These are phyloP conservation scores for Drosophila kambysellisi DNA, from an alignment of 2,888 invertebrate species.

Conservation along the genomic window DNA sequence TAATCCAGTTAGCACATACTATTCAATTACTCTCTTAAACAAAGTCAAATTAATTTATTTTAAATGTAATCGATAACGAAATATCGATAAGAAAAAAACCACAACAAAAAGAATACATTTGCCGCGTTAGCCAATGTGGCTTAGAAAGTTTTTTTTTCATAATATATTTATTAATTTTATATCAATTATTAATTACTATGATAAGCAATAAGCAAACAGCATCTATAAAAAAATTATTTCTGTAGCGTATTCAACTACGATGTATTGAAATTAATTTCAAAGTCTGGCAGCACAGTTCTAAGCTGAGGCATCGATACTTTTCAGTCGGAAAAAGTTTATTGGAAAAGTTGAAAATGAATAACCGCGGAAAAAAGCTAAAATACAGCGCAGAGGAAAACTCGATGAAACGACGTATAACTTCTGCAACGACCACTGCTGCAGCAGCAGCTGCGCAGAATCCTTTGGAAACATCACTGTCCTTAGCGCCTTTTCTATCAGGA, in stretches of 20 bases:
- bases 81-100: not conserved
- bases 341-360: too few species aligned
- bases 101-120: not conserved
- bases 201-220: not conserved
- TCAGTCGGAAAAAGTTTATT: not conserved
- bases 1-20: not conserved
- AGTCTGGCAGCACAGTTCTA: slow-evolving; percentile 1
- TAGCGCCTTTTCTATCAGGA: too few species aligned
- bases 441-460: not conserved
- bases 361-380: rapidly evolving
- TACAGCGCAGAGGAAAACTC: not conserved
- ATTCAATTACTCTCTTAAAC: not conserved
- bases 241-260: not conserved
- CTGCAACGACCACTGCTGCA: not conserved
- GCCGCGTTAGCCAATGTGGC: not conserved
- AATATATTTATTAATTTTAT: not conserved
- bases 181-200: not conserved
- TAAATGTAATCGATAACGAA: not conserved
- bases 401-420: not conserved
- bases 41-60: not conserved
- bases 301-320: not conserved
- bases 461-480: not conserved
- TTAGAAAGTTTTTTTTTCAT: not conserved
- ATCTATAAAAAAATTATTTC: not conserved
- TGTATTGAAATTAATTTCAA: not conserved